phyloP scores from a whole-genome alignment of 53 echinoderm and acorn worm species.

The Patiria pectinifera region DNA sequence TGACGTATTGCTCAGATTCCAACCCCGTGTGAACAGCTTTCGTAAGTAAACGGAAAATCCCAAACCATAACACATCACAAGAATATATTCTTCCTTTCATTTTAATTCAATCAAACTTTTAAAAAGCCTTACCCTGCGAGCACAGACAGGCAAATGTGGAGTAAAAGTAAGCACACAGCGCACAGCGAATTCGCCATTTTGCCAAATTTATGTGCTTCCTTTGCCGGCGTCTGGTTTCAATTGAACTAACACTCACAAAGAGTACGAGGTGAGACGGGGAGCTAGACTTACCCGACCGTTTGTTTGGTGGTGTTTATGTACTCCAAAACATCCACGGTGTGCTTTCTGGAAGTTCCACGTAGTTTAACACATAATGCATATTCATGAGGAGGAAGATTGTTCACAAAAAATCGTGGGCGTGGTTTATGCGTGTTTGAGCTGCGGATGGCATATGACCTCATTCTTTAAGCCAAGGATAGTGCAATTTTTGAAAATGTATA shows the following conservation, averaged over 20 bases:
- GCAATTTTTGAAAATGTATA: too few species aligned
- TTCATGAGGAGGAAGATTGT: neutral
- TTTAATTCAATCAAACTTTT: neutral
- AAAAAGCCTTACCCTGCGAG: conserved; percentile 84
- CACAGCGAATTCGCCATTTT: conserved; percentile 78
- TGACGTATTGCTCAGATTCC: too few species aligned
- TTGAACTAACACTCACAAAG: neutral
- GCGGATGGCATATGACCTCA: too few species aligned
- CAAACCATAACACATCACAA: neutral
- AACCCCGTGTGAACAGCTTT: neutral
- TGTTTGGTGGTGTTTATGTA: conserved; percentile 25
- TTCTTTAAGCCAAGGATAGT: too few species aligned
- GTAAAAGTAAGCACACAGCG: conserved; percentile 75
- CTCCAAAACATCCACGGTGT: conserved; percentile 1
- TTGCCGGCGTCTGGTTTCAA: neutral
- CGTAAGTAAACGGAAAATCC: neutral
- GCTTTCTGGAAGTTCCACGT: conserved; percentile 33
- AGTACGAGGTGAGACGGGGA: neutral
- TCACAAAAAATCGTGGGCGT: too few species aligned
- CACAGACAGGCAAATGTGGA: conserved; percentile 81
- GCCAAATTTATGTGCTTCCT: neutral
- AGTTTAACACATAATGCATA: neutral
- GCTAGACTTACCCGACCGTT: neutral
- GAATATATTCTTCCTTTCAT: neutral
- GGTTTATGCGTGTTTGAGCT: too few species aligned